A percentile compares a stretch with the other conserved stretches of the same genome.
Evolutionary conservation across 2,888 invertebrate species (phyloP).

Genomic region (Volucella zonaria): DNA sequence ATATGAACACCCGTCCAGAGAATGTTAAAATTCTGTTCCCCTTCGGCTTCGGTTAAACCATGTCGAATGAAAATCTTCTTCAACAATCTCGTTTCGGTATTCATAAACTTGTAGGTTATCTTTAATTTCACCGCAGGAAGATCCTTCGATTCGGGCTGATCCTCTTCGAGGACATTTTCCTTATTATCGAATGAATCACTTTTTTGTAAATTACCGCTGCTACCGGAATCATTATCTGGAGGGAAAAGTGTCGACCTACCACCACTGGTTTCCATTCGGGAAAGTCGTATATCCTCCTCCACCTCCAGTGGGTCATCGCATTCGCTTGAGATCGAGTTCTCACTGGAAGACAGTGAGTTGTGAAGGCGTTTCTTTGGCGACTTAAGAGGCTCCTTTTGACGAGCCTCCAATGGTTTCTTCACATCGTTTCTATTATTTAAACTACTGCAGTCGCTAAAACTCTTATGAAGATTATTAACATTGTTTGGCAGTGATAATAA

Average conservation of each 20-base stretch:
- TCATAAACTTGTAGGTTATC: slow-evolving; percentile 90
- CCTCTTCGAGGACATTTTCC: slow-evolving; percentile 76
- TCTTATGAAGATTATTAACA: slow-evolving; percentile 46
- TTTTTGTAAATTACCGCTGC: slow-evolving; percentile 16
- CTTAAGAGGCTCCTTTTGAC: slow-evolving; percentile 37
- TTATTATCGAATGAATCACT: slow-evolving; percentile 73
- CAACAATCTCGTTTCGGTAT: slow-evolving; percentile 91
- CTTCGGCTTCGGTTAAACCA: slow-evolving; percentile 88
- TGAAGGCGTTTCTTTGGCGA: slow-evolving; percentile 75
- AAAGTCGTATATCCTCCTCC: slow-evolving; percentile 57
- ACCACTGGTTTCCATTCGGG: slow-evolving; percentile 13
- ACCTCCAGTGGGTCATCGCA: slow-evolving; percentile 79
- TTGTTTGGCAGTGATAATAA: slow-evolving; percentile 75
- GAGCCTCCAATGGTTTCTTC: slow-evolving; percentile 28
- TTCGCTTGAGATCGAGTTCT: slow-evolving; percentile 81
- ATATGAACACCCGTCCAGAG: slow-evolving; percentile 97
- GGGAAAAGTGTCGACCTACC: slow-evolving; percentile 12
- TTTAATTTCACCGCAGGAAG: slow-evolving; percentile 88
- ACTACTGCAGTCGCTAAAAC: slow-evolving; percentile 50
- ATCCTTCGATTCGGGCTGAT: slow-evolving; percentile 78
- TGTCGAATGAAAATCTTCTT: slow-evolving; percentile 90
- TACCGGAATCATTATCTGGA: slow-evolving; percentile 12
- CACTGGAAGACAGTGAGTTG: slow-evolving; percentile 79
- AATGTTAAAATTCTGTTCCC: slow-evolving; percentile 91
- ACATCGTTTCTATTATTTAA: slow-evolving; percentile 41